Conservation (phyloP, 2,797 vertebrate genomes). For the Chromobotia macracanthus region DNA sequence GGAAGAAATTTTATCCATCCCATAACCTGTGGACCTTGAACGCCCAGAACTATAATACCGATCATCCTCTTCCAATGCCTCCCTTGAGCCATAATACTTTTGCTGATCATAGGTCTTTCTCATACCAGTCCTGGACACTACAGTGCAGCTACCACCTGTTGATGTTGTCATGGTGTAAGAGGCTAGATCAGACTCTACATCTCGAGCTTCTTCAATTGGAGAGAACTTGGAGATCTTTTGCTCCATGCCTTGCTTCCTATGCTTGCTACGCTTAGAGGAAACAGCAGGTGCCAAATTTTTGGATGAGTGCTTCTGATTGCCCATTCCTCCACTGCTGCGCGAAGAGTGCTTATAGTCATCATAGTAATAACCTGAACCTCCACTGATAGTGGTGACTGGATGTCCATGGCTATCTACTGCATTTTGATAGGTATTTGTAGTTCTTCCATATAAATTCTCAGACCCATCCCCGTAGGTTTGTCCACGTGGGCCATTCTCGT, state of each 20-base stretch:
- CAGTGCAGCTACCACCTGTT: conserved; percentile 83
- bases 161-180: conserved; percentile 87
- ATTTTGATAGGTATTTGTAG: conserved; percentile 81
- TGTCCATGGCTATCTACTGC: conserved; percentile 82
- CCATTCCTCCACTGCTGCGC: conserved; percentile 76
- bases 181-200: conserved; percentile 95
- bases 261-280: conserved; percentile 96
- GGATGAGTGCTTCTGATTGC: conserved; percentile 86
- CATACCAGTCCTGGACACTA: conserved; percentile 87
- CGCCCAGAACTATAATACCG: conserved; percentile 85
- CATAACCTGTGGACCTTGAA: conserved; percentile 88
- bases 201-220: conserved; percentile 97
- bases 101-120: conserved; percentile 98
- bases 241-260: conserved; percentile 97
- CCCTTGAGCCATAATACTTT: conserved; percentile 90
- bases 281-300: conserved; percentile 95
- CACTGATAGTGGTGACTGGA: conserved; percentile 72
- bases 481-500: conserved; percentile 80
- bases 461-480: conserved; percentile 88
- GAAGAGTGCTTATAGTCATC: conserved; percentile 88
- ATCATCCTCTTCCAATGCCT: conserved; percentile 89
- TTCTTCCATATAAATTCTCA: conserved; percentile 86
- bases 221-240: conserved; percentile 99
- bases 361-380: conserved; percentile 83
- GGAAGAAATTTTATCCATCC: conserved; percentile 89